Evolutionary conservation across 2,797 vertebrate genomes (phyloP).

Genomic region (Tachyglossus aculeatus): DNA sequence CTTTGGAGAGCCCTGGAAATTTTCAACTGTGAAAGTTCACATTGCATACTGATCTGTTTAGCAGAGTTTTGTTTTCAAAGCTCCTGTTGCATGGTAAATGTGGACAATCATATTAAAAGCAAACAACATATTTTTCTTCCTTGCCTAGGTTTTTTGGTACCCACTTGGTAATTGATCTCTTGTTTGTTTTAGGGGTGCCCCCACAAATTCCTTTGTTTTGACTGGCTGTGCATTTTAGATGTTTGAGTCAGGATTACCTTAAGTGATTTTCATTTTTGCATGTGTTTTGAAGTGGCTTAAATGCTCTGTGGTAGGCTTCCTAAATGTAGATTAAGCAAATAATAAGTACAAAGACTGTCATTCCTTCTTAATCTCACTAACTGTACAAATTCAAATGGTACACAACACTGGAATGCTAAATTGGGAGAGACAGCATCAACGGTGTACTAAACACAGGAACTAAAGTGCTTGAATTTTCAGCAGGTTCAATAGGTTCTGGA

Average conservation of each 20-base stretch:
- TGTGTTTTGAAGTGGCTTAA: conserved; percentile 28
- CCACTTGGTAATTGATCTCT: conserved; percentile 12
- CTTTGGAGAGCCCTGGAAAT: conserved; percentile 49
- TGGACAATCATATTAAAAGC: conserved; percentile 29
- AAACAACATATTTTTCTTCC: conserved; percentile 8
- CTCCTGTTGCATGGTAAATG: conserved; percentile 22
- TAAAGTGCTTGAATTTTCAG: no score
- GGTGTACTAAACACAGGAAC: no score
- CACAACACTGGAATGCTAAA: background rate
- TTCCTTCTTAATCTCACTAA: background rate
- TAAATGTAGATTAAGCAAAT: conserved; percentile 13
- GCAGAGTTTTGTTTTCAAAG: conserved; percentile 40
- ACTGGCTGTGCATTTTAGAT: background rate
- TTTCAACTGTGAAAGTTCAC: conserved; percentile 56
- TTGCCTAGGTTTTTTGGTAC: conserved; percentile 10
- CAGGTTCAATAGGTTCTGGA: no score
- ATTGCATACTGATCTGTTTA: conserved; percentile 16
- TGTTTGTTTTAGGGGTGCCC: conserved; percentile 21
- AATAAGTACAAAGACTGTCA: background rate
- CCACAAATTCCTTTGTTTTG: conserved; percentile 38
- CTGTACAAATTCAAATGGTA: background rate
- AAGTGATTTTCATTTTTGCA: conserved; percentile 23
- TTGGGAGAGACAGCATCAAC: no score
- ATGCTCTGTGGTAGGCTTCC: conserved; percentile 25
- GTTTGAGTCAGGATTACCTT: background rate